These are phyloP conservation scores for Pandion haliaetus DNA, from an alignment of 2,113 vertebrate genomes.

Conservation along the genomic window DNA sequence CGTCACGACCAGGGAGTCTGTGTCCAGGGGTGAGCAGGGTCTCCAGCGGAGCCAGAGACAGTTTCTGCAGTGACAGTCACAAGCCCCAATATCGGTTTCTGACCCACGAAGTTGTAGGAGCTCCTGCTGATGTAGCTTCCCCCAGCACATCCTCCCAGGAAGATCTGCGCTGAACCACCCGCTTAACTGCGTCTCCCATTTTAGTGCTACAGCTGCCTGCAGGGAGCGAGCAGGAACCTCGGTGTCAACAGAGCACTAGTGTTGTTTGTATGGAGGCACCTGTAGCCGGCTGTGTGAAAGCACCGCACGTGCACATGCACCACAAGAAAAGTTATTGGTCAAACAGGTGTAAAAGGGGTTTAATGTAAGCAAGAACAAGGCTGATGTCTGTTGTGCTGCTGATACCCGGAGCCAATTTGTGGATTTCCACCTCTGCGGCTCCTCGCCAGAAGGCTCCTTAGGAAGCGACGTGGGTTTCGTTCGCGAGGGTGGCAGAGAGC, in stretches of 20 bases:
- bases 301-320: neutral
- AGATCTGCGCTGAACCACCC: too few species aligned
- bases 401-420: accelerated
- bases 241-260: accelerated
- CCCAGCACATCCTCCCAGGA: neutral
- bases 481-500: neutral
- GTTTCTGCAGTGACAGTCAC: neutral
- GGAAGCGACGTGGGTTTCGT: accelerated
- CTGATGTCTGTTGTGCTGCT: neutral
- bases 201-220: neutral
- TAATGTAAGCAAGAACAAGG: neutral
- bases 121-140: neutral
- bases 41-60: neutral
- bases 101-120: neutral
- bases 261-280: neutral
- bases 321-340: neutral
- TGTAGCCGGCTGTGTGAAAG: neutral
- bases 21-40: accelerated
- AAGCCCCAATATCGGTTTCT: accelerated
- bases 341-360: neutral
- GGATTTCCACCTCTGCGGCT: neutral
- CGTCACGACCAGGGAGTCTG: accelerated
- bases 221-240: neutral
- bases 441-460: neutral
- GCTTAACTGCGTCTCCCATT: accelerated